Base-by-base conservation (phyloP, 2,888 invertebrate species). In the Bombylius major region DNA sequence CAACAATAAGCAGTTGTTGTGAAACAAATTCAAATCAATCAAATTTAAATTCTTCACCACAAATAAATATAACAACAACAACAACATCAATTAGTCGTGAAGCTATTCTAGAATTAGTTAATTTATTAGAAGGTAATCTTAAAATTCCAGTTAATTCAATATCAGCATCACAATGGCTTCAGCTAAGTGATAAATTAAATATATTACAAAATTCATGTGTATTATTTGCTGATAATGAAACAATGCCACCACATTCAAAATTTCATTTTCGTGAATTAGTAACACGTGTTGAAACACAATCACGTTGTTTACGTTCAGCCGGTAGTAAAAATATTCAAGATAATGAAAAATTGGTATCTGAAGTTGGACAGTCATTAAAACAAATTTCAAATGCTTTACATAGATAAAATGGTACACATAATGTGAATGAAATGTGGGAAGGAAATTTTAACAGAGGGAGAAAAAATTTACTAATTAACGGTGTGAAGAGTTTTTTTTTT, bases 261-360 rank as follows among this genome's bases (percentile, higher is more conserved):
- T 92, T 94, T 73, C 88, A 92, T 65, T 87, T 91, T 69, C 83
- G 89, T 47, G 86, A 88, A 70, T 72, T 87, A 59, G 78, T 87
- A 34, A 81, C 82, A 5, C 78, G 84, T 50, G 77, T 88, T 53
- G 87, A 88, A 68, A 76, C 77, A 13, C 85, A 86, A 67, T 84
- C 83, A 39, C 77, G 82, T 61, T 81, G 81, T 64, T 70, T 87
- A 61, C 77, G 86, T 55, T 81, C 84, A 48, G 84, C 85, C 7
- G 83, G 85, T 55, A 81, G 82, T 56, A 79, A 84, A 65, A 86
- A 86, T 69, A 79, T 82, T 53, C 77, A 82, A 58, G 86, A 86
- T 70, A 82, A 79, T 72, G 78, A 82, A 62, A 79, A 82, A 66
- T 78, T 82, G 65, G 79, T 86, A 63, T 76, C 80, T 66, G 89